A percentile compares a stretch with the other conserved stretches of the same genome.
Evolutionary conservation across 2,113 vertebrate genomes (phyloP).

Genomic region (Anoplopoma fimbria): DNA sequence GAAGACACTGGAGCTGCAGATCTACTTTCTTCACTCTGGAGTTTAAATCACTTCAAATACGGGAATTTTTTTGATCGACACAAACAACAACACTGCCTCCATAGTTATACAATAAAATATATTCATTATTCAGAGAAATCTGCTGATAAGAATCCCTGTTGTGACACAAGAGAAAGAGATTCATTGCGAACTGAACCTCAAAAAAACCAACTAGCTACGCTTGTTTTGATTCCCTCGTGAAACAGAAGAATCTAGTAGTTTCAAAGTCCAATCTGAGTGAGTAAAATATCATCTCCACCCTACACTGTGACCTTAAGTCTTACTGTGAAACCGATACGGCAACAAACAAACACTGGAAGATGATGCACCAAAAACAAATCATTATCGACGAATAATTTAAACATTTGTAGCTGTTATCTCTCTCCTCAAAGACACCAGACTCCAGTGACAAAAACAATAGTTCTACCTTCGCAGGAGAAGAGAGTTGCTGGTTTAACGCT

Average conservation of each 20-base stretch:
- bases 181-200: neutral
- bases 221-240: no score
- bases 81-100: no score
- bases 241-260: no score
- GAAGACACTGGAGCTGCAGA: no score
- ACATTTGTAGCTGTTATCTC: no score
- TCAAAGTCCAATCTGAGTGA: neutral
- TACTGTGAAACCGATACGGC: neutral
- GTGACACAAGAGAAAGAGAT: neutral
- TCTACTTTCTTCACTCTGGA: neutral
- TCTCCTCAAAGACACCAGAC: no score
- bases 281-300: neutral
- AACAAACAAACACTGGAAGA: neutral
- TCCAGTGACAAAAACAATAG: no score
- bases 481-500: no score
- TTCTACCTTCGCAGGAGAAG: no score
- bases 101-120: neutral
- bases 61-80: no score
- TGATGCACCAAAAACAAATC: neutral
- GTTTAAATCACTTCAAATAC: neutral
- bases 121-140: neutral
- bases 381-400: no score
- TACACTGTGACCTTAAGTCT: neutral
- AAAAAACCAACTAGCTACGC: no score
- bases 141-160: neutral